A percentile compares a stretch with the other conserved stretches of the same genome.
phyloP scores from a whole-genome alignment of 2,797 vertebrate species.

The Lagodon rhomboides region DNA sequence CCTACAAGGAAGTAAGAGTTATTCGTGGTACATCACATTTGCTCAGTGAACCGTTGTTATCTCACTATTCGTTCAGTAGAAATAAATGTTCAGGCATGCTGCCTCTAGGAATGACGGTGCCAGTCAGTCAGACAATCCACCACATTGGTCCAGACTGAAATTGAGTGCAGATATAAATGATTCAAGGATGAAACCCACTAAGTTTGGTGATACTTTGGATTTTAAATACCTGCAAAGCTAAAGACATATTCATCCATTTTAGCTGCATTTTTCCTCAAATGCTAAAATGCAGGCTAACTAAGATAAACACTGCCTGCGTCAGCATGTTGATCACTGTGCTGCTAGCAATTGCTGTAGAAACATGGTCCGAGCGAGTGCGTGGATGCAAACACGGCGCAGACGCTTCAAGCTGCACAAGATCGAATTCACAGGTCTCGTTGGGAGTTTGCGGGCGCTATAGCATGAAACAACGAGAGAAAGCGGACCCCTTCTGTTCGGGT shows the following conservation, averaged over 20 bases:
- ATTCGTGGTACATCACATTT: neutral
- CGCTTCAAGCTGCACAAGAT: no score
- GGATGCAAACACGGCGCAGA: no score
- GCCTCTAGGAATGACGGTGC: neutral
- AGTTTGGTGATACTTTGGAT: neutral
- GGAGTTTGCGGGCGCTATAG: no score
- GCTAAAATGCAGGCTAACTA: neutral
- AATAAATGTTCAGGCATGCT: neutral
- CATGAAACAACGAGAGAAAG: no score
- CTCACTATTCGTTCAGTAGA: neutral
- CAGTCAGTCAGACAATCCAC: neutral
- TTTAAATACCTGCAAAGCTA: neutral
- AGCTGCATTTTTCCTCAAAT: neutral
- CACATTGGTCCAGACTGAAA: neutral
- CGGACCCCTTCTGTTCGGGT: no score
- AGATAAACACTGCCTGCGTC: no score
- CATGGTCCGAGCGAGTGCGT: no score
- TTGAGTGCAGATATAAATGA: neutral
- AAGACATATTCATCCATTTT: neutral
- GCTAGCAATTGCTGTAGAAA: neutral
- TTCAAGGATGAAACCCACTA: neutral
- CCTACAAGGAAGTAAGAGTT: constrained; percentile 78
- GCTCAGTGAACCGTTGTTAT: neutral
- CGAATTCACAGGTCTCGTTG: no score
- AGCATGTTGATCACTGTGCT: no score